Base-by-base conservation (phyloP, 2,888 invertebrate genomes). In the Cheilosia soror region DNA sequence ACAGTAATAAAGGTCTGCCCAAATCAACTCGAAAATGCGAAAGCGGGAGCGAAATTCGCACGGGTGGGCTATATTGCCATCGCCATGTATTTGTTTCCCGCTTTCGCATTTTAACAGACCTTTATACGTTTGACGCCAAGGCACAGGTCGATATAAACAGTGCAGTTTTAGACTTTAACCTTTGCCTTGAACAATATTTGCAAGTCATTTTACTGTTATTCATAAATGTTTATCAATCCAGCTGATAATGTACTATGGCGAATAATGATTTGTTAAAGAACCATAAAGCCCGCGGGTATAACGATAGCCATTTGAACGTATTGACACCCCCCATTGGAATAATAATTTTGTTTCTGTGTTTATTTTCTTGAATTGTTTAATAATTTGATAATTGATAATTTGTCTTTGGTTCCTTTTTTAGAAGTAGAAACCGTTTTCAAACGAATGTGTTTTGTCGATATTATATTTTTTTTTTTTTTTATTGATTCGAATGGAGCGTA, bases 131-230 rank as follows among this genome's bases (percentile, higher is more conserved):
- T 37, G 37, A 37, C 37, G 37, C 37, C 9, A 37, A 37, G 11
- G 37, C 11, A 37, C 11, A 37, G 37, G 37, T 37, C 37, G 11
- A 4, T 11, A 4, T 11, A 37, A 37, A 37, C 4, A 57, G 15
- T 65, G 65, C 49, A 65, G 11, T 37, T 9, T n/a, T 31, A 51
- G 47, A 65, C 49, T 49, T 33, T 11, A 49, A 49, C 65, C 33
- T 65, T 65, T 37, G 27, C 11, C 25, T 27, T 5, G 13, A 40
- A n/a, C n/a, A 15, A 13, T 31, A 47, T 11, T 63, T 63, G n/a
- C 42, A 13, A 42, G 2, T n/a, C 15, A n/a, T 47, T 15, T 15
- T n/a, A 15, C n/a, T 5, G 6, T 47, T 7, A 6, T 44, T 44
- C 44, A 44, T 44, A 44, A 40, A 40, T 2, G 20, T 20, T 20